Conservation (phyloP, 23 tunicate genomes). For the Aplidium turbinatum region DNA sequence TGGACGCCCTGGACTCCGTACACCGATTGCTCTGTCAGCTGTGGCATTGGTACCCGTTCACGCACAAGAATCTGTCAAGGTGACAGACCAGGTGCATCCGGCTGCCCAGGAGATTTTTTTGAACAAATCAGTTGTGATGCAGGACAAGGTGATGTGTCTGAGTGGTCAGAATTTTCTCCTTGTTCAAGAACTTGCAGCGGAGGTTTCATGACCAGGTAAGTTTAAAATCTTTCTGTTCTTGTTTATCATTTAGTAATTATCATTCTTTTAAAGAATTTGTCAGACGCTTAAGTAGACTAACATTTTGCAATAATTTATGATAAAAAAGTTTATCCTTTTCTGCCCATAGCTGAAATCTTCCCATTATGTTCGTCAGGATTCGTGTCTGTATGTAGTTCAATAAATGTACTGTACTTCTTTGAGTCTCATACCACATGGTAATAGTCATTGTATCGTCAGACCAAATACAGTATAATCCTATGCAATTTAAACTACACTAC, state of each 20-base stretch:
- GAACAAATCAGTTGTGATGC: constrained; percentile 57
- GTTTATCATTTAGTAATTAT: background rate
- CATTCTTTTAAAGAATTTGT: too few species aligned
- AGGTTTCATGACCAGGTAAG: constrained; percentile 58
- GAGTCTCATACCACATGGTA: too few species aligned
- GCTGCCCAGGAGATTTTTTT: constrained; percentile 54
- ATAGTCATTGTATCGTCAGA: too few species aligned
- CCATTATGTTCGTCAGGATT: too few species aligned
- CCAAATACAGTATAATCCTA: too few species aligned
- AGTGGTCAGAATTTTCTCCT: constrained; percentile 63
- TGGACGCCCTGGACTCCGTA: constrained; percentile 88
- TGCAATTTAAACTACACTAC: too few species aligned
- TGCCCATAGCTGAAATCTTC: too few species aligned
- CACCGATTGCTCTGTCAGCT: constrained; percentile 77
- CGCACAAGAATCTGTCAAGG: constrained; percentile 60
- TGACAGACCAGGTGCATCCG: constrained; percentile 50
- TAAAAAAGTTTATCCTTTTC: too few species aligned
- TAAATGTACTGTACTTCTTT: too few species aligned
- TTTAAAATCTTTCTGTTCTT: background rate
- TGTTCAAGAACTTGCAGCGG: constrained; percentile 89
- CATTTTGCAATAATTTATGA: too few species aligned
- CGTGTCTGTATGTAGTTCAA: too few species aligned
- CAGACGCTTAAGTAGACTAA: too few species aligned
- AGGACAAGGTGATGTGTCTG: constrained; percentile 50
- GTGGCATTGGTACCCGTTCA: constrained; percentile 61